Evolutionary conservation across 1,140 invertebrate species (phyloP).

Genomic region (Rhagoletis zephyria): DNA sequence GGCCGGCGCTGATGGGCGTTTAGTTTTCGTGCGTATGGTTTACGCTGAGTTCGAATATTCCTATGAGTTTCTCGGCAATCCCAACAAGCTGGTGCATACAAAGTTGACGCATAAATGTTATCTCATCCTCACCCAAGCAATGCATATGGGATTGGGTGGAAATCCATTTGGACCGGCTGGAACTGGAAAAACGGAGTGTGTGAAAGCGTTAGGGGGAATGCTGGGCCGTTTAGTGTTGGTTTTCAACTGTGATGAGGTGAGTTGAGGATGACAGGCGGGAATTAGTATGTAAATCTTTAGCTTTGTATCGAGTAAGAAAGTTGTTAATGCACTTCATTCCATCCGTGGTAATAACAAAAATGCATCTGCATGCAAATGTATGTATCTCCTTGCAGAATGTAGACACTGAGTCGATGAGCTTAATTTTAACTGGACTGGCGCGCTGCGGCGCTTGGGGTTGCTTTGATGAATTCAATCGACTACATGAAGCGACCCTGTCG

Average conservation of each 20-base stretch:
- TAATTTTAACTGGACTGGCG: constrained; percentile 92
- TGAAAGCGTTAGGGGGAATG: constrained; percentile 92
- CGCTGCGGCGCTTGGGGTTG: constrained; percentile 98
- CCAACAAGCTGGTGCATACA: constrained; percentile 92
- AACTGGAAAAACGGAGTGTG: constrained; percentile 97
- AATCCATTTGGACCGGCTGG: constrained; percentile 99
- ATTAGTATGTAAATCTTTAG: not conserved
- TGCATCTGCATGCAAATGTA: not conserved
- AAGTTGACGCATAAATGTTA: constrained; percentile 96
- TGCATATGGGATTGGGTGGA: constrained; percentile 95
- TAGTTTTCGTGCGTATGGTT: constrained; percentile 82
- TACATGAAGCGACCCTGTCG: constrained; percentile 93
- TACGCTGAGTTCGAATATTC: constrained; percentile 95
- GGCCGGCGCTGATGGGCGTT: constrained; percentile 77
- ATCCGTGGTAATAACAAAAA: constrained; percentile 2
- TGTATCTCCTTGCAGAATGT: constrained; percentile 80
- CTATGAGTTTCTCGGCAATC: constrained; percentile 97
- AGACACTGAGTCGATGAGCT: constrained; percentile 92
- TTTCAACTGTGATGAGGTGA: constrained; percentile 97
- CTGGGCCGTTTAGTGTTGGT: constrained; percentile 94
- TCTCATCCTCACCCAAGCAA: constrained; percentile 93
- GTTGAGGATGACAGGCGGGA: not conserved
- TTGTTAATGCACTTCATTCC: constrained; percentile 25
- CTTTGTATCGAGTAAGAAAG: not conserved
- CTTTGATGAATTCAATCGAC: constrained; percentile 97